Conservation (phyloP, 1,140 invertebrate species). For the Hydropsyche tenuis region DNA sequence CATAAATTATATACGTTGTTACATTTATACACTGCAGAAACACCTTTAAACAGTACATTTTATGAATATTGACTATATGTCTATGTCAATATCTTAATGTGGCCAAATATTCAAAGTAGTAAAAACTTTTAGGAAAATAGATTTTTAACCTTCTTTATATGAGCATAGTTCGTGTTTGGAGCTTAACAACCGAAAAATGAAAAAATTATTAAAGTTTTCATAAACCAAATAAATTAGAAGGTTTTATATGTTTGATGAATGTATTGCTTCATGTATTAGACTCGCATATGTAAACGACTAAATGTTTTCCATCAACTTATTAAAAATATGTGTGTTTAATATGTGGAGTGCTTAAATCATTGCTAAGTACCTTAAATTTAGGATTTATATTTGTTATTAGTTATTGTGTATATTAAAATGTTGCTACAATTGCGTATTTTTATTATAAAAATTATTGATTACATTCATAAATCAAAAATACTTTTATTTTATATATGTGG, state of each 20-base stretch:
- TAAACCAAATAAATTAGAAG: background rate
- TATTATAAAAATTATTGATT: too few relatives aligned
- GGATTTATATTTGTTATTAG: constrained; percentile 14
- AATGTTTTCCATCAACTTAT: too few relatives aligned
- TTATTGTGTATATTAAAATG: constrained; percentile 12
- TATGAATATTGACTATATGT: constrained; percentile 4
- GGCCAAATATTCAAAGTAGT: constrained; percentile 48
- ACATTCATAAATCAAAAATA: too few relatives aligned
- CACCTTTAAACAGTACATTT: constrained; percentile 14
- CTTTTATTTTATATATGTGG: background rate
- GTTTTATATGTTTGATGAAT: background rate
- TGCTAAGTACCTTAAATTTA: constrained; percentile 7
- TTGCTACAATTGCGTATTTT: background rate
- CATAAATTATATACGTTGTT: background rate
- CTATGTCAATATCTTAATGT: constrained; percentile 35
- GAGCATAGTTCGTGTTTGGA: constrained; percentile 25
- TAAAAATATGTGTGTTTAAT: constrained; percentile 6
- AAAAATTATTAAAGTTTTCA: background rate
- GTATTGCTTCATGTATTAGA: constrained; percentile 13
- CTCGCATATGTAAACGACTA: background rate
- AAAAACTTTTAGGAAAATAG: constrained; percentile 26
- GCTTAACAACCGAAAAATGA: background rate
- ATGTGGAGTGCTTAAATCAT: background rate
- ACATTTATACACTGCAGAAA: background rate
- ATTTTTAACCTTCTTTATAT: constrained; percentile 23